These are phyloP conservation scores for Drosophila longiperda DNA, from an alignment of 2,888 invertebrate species.

Conservation along the genomic window DNA sequence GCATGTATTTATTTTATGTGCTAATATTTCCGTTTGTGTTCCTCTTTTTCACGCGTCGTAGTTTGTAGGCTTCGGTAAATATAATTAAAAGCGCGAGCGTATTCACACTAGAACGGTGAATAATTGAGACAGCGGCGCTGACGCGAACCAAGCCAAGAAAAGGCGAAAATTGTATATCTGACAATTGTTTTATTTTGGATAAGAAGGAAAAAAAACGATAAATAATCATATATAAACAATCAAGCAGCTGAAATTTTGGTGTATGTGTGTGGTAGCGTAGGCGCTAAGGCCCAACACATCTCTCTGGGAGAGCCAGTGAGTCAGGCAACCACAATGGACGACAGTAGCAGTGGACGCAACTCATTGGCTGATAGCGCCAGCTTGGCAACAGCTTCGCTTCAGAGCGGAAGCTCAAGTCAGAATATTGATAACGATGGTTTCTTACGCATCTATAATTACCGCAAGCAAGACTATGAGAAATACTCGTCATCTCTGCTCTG, in stretches of 20 bases:
- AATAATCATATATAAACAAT: background rate
- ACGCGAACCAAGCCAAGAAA: constrained; percentile 36
- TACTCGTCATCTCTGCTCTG: constrained; percentile 84
- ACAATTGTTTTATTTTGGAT: constrained; percentile 30
- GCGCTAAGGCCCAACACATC: background rate
- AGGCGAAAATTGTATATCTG: constrained; percentile 27
- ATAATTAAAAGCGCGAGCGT: constrained; percentile 12
- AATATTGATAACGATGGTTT: constrained; percentile 58
- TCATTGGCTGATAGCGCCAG: constrained; percentile 65
- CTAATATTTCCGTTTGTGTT: background rate
- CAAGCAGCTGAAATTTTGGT: background rate
- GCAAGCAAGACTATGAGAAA: constrained; percentile 67
- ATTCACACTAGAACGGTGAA: constrained; percentile 18
- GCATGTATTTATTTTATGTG: constrained; percentile 32
- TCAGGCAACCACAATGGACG: constrained; percentile 58
- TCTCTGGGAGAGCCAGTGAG: background rate
- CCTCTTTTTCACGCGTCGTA: constrained; percentile 23
- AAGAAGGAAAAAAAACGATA: background rate
- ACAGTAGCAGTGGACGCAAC: constrained; percentile 67
- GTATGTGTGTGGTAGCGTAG: constrained; percentile 8
- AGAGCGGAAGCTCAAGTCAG: constrained; percentile 56
- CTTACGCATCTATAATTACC: constrained; percentile 80
- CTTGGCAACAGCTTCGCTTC: constrained; percentile 57
- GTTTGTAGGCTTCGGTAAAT: constrained; percentile 14
- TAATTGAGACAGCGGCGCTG: constrained; percentile 46